Evolutionary conservation across 2,113 vertebrate genomes (phyloP), one percentile per base, ranked within the genome.

Genomic region (Rhinolophus ferrumequinum): DNA sequence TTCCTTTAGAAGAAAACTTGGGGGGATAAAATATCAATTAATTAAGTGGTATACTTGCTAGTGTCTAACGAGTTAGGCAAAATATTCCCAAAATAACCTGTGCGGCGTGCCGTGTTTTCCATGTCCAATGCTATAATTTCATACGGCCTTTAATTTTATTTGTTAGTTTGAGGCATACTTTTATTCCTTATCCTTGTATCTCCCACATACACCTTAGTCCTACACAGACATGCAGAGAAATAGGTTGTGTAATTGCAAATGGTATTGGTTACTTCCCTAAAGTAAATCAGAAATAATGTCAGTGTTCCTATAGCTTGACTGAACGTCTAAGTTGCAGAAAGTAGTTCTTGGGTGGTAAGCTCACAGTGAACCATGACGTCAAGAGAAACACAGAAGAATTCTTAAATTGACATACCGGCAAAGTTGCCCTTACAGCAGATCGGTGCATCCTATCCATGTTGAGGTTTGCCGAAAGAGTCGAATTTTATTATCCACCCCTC

Each of bases 361-460:
- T 62, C n/a, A 70, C 3, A 41, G 41, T 6, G 15, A 82, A 15
- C 12, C 44, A 30, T 16, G 19, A 50, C 5, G n/a, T 8, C 24
- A 11, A 72, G n/a, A 81, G 26, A 28, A 54, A 87, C 24, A 95
- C 22, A 80, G 8, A 75, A 69, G 30, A 93, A 79, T 11, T 13
- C 81, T 38, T 30, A 26, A 22, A 62, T 30, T 12, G 94, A 98
- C 99, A 1, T 98, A 99, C 99, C 2, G 99, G 99, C 58, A 99
- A 97, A 50, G 99, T 99, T 8, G 98, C 96, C 95, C 99, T 98
- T 35, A 73, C n/a, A 0, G 99, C 99, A 2, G 99, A 99, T 0
- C 98, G 98, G 0, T 96, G 77, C 99, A 99, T 99, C 90, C 99
- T 98, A 2, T 98, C 98, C 99, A 99, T 99, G 98, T 99, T 99